Conservation (phyloP, 2,113 vertebrate species). For the Fukomys damarensis region DNA sequence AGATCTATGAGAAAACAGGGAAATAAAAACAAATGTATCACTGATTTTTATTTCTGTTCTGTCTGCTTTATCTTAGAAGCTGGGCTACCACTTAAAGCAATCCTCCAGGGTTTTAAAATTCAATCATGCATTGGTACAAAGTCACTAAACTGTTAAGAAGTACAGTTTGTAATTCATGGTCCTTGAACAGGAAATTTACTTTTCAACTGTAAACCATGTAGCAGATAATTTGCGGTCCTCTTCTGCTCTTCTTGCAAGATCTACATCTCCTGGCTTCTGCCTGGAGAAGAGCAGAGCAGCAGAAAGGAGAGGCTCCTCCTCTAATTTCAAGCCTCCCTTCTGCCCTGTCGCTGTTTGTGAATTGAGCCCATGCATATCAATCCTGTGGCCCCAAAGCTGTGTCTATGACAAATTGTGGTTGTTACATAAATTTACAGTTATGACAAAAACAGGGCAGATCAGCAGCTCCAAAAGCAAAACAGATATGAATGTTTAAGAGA, state of each 20-base stretch:
- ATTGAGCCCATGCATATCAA: not conserved
- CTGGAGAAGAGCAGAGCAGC: not conserved
- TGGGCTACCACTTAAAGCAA: not conserved
- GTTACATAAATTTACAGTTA: not conserved
- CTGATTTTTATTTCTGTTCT: not conserved
- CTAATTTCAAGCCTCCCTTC: not conserved
- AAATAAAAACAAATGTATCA: conserved; percentile 39
- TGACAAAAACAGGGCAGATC: not conserved
- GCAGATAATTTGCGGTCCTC: not conserved
- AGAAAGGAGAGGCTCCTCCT: not conserved
- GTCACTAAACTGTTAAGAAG: not conserved
- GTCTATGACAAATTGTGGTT: not conserved
- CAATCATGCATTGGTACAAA: not conserved
- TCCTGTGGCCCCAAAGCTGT: not conserved
- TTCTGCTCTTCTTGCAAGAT: not conserved
- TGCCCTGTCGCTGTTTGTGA: not conserved
- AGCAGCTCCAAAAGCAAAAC: not conserved
- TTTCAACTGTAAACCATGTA: not conserved
- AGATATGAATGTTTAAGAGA: not conserved
- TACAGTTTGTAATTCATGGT: conserved; percentile 1
- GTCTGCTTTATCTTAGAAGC: conserved; percentile 24
- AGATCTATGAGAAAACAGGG: not conserved
- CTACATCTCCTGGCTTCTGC: not conserved
- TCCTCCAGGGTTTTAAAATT: not conserved
- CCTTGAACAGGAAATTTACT: conserved; percentile 24